Base-by-base conservation (phyloP, 2,888 invertebrate species). In the Caenorhabditis sp. region DNA sequence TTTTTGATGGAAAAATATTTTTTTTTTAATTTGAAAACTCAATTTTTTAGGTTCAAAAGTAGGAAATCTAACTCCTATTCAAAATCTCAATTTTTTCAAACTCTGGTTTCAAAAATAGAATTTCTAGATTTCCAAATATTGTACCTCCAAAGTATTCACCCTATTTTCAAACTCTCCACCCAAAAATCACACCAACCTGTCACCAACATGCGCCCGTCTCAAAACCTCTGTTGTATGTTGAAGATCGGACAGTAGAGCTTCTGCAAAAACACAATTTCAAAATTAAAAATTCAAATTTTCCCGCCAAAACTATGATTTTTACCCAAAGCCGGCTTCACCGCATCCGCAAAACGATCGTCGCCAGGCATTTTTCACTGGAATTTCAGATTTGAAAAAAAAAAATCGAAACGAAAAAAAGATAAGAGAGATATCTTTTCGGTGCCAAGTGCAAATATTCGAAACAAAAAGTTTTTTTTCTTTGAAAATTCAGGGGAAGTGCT, bases 161-260 rank as follows among this genome's bases (percentile, higher is more conserved):
- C n/a, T n/a, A n/a, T n/a, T n/a, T n/a, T n/a, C n/a, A n/a, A n/a
- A n/a, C n/a, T n/a, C n/a, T n/a, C n/a, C n/a, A n/a, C n/a, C n/a
- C n/a, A n/a, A n/a, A n/a, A n/a, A n/a, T n/a, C n/a, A n/a, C n/a
- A n/a, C n/a, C n/a, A n/a, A 31, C 54, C 75, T 64, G 26, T 80
- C 80, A 10, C 69, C 66, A 59, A 80, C 61, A 62, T 84, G 74
- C 14, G 81, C 80, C 25, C 85, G 70, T 20, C 85, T 77, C 76
- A 91, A 89, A 50, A 94, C 93, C 82, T 95, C 93, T 12, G 96
- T 96, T 87, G 95, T 90, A 63, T 88, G 95, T 90, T 97, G 96
- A 70, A 97, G 91, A 89, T 97, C 97, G 70, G 95, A 95, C 87
- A 97, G 91, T 81, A 97, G 91, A 75, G 96, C 95, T 91, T 97